A percentile compares a stretch with the other conserved stretches of the same genome.
phyloP scores from a whole-genome alignment of 2,113 vertebrate genomes.

The Noctilio leporinus region DNA sequence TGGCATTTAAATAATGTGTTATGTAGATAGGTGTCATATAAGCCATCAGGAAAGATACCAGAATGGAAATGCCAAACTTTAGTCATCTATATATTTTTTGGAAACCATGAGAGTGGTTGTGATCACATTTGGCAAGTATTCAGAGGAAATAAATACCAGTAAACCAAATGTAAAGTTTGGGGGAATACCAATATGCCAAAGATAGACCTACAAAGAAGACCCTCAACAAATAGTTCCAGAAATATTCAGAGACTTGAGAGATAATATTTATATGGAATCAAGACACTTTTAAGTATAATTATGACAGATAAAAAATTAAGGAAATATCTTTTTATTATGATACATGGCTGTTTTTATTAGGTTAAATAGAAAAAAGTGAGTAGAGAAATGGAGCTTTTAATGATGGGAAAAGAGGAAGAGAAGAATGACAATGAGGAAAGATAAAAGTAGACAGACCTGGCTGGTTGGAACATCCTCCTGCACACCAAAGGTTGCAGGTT shows the following conservation, averaged over 20 bases:
- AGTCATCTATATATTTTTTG: not conserved
- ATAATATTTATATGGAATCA: not conserved
- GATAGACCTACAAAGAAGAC: not conserved
- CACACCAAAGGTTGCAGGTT: too few relatives aligned
- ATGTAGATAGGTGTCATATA: not conserved
- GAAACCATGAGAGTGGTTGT: not conserved
- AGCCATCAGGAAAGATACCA: not conserved
- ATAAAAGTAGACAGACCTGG: not conserved
- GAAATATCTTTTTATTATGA: not conserved
- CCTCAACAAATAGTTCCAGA: not conserved
- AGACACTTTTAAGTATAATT: not conserved
- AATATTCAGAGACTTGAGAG: not conserved
- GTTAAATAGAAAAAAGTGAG: not conserved
- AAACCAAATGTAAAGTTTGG: not conserved
- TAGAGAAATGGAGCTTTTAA: not conserved
- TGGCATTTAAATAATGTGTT: not conserved
- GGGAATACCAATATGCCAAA: not conserved
- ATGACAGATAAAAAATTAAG: not conserved
- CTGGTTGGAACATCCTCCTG: too few relatives aligned
- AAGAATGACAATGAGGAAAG: not conserved
- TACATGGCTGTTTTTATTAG: not conserved
- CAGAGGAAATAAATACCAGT: not conserved
- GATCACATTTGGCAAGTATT: not conserved
- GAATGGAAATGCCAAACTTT: not conserved
- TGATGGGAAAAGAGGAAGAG: not conserved